Conservation (phyloP, 1,140 invertebrate species). For the Euschistus heros region DNA sequence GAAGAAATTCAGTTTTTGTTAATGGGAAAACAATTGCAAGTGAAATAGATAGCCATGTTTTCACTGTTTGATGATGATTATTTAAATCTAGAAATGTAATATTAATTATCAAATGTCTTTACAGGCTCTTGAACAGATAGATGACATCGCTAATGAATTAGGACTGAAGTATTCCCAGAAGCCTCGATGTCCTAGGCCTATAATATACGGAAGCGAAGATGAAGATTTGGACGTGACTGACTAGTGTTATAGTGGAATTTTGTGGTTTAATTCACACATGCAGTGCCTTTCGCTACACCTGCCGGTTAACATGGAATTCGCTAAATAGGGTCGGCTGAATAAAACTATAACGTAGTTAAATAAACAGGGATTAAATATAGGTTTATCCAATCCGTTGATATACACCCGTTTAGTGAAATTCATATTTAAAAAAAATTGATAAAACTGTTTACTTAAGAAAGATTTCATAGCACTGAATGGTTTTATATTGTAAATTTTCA, state of each 20-base stretch:
- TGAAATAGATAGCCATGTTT: neutral
- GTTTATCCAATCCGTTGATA: too few relatives aligned
- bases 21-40: neutral
- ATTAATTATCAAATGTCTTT: slow-evolving; percentile 25
- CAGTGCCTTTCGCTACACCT: slow-evolving; percentile 4
- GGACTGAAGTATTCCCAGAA: slow-evolving; percentile 57
- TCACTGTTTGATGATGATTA: neutral
- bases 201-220: neutral
- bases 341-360: too few relatives aligned
- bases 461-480: too few relatives aligned
- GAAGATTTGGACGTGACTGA: neutral
- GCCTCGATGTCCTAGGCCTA: neutral
- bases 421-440: too few relatives aligned
- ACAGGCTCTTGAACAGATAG: slow-evolving; percentile 55
- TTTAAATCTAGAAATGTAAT: neutral
- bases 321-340: neutral
- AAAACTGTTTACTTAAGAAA: too few relatives aligned
- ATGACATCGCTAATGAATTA: slow-evolving; percentile 54
- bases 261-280: neutral
- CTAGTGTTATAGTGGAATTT: neutral
- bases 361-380: too few relatives aligned
- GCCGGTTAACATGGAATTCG: neutral
- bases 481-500: too few relatives aligned
- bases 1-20: too few relatives aligned
- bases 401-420: too few relatives aligned